Conservation (phyloP, 2,113 vertebrate species). For the Verasper variegatus region DNA sequence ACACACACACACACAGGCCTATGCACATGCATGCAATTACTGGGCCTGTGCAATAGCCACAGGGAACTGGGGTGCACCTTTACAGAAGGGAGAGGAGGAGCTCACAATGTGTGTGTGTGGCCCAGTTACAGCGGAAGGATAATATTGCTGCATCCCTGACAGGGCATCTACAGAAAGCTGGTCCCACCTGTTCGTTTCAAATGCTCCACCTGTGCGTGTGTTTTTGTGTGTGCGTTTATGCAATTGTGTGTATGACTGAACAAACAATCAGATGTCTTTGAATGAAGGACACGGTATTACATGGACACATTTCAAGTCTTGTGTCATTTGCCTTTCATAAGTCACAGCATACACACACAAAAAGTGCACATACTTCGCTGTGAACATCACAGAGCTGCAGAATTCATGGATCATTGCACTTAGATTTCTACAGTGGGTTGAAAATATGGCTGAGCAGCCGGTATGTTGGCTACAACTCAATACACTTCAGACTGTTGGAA, state of each 20-base stretch:
- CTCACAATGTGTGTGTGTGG: constrained; percentile 39
- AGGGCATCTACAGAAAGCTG: constrained; percentile 46
- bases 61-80: constrained; percentile 49
- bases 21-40: constrained; percentile 49
- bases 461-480: constrained; percentile 50
- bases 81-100: constrained; percentile 20
- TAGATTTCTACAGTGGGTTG: constrained; percentile 42
- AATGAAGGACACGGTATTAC: constrained; percentile 42
- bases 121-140: constrained; percentile 66
- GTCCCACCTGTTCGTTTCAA: constrained; percentile 67
- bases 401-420: constrained; percentile 40
- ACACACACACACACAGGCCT: constrained; percentile 15
- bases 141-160: constrained; percentile 62
- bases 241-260: background rate
- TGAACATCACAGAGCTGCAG: constrained; percentile 22
- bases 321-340: background rate
- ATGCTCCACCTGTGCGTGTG: constrained; percentile 45
- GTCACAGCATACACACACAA: background rate
- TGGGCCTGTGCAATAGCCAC: constrained; percentile 43
- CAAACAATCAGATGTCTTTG: constrained; percentile 30
- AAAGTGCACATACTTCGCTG: background rate
- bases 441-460: constrained; percentile 51
- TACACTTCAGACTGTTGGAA: constrained; percentile 26
- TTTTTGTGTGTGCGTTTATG: constrained; percentile 18
- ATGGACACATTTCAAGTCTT: constrained; percentile 19